A percentile compares a stretch with the other conserved stretches of the same genome.
These are phyloP conservation scores for Salvelinus fontinalis DNA, from an alignment of 2,113 vertebrate genomes.

Conservation along the genomic window DNA sequence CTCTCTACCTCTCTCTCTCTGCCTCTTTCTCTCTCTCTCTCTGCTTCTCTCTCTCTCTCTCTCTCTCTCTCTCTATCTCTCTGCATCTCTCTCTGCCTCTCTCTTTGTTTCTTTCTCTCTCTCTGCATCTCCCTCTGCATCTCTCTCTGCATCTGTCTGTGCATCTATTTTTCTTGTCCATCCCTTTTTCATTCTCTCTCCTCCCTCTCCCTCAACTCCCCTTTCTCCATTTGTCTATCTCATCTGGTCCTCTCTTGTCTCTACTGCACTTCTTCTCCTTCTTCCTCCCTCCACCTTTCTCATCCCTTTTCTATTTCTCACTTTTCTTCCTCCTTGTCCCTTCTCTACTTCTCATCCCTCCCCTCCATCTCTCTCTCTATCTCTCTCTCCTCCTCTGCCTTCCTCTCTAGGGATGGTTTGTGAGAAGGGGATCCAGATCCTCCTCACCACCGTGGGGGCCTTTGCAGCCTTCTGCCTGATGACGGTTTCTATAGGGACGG, in stretches of 20 bases:
- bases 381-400: conserved; percentile 37
- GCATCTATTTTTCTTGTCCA: neutral
- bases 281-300: neutral
- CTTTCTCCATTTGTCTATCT: neutral
- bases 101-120: neutral
- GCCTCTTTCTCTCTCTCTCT: neutral
- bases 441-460: conserved; percentile 90
- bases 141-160: too few species aligned
- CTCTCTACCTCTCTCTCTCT: neutral
- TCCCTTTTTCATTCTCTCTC: neutral
- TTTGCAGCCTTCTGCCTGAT: conserved; percentile 94
- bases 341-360: neutral
- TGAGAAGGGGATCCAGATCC: conserved; percentile 91
- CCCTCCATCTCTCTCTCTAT: neutral
- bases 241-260: neutral
- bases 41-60: neutral
- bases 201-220: too few species aligned
- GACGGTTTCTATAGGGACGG: conserved; percentile 93
- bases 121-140: neutral
- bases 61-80: too few species aligned
- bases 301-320: neutral
- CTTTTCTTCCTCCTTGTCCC: too few species aligned
- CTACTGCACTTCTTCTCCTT: neutral
- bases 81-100: neutral
- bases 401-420: conserved; percentile 83